Evolutionary conservation across 2,113 vertebrate genomes (phyloP).

Genomic region (Isichthys henryi): DNA sequence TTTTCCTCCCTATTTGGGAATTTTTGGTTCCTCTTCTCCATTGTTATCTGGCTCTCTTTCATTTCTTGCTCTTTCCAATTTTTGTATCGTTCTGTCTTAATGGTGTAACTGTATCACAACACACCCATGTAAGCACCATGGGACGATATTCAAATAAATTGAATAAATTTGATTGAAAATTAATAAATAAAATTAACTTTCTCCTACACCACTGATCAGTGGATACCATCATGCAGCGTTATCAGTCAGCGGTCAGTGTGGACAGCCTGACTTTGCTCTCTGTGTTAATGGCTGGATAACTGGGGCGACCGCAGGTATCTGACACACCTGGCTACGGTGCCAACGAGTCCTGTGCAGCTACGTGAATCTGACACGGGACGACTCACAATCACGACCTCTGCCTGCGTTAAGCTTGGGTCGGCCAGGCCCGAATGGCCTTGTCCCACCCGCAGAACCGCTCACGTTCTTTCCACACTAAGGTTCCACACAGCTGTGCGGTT

Average conservation of each 20-base stretch:
- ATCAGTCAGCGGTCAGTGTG: background rate
- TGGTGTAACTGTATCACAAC: background rate
- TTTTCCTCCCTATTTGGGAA: background rate
- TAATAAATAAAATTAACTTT: background rate
- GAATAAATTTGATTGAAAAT: background rate
- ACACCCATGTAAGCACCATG: background rate
- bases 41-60: background rate
- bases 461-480: background rate
- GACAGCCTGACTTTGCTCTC: background rate
- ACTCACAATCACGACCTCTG: background rate
- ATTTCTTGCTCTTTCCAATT: background rate
- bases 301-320: background rate
- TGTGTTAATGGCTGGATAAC: background rate
- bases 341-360: background rate
- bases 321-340: background rate
- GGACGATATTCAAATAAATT: background rate
- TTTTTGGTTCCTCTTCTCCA: background rate
- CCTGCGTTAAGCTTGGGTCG: background rate
- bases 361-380: background rate
- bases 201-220: background rate
- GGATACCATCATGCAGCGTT: background rate
- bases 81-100: background rate
- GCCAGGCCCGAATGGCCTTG: background rate
- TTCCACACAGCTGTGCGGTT: too few relatives aligned
- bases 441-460: background rate